Conservation (phyloP, 2,888 invertebrate genomes). For the Orthosia cruda region DNA sequence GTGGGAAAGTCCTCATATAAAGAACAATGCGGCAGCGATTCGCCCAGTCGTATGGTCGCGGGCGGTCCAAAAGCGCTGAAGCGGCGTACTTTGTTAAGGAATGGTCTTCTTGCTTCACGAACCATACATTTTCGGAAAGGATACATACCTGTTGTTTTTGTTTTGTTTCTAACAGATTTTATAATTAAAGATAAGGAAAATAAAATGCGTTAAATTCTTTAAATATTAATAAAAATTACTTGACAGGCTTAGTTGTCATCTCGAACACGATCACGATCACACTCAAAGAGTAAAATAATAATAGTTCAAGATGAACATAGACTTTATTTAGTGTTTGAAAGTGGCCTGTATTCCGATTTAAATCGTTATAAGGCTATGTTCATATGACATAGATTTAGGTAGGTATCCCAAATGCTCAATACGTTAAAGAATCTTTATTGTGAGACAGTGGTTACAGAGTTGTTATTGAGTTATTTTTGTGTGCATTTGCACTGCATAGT, state of each 20-base stretch:
- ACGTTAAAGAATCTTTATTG: too few relatives aligned
- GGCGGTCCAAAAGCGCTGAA: rapidly evolving
- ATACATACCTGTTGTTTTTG: conserved; percentile 22
- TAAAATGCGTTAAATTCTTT: background rate
- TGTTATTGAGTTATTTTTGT: too few relatives aligned
- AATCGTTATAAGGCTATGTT: background rate
- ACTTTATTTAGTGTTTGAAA: background rate
- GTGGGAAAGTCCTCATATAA: conserved; percentile 96
- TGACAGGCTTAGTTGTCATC: conserved; percentile 3
- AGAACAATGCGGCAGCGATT: conserved; percentile 95
- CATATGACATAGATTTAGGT: background rate
- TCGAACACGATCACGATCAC: too few relatives aligned
- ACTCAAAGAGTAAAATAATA: too few relatives aligned
- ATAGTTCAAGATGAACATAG: too few relatives aligned
- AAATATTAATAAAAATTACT: background rate
- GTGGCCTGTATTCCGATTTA: conserved; percentile 13
- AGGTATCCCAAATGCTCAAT: too few relatives aligned
- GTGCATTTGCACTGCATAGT: too few relatives aligned
- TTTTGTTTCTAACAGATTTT: background rate
- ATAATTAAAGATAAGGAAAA: background rate
- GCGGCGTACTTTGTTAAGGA: conserved; percentile 1
- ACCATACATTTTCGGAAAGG: background rate
- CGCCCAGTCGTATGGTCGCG: conserved; percentile 91
- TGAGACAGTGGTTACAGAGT: too few relatives aligned
- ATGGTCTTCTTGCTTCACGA: background rate